Evolutionary conservation across 64 coral and sea anemone genomes (phyloP).

Genomic region (Actinia tenebrosa): DNA sequence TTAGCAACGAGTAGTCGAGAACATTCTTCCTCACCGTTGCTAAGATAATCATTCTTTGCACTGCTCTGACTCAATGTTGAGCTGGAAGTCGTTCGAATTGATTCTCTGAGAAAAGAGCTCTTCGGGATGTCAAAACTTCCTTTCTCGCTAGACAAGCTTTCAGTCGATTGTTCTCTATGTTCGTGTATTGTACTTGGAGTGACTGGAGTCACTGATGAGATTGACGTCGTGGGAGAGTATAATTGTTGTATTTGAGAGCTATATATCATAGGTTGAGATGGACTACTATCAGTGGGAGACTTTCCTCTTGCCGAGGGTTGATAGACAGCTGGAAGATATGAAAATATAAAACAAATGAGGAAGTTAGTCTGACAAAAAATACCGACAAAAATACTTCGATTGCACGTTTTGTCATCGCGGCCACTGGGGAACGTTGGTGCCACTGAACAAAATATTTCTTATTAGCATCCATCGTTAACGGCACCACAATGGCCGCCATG

Average conservation of each 20-base stretch:
- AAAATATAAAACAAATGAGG: neutral
- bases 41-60: neutral
- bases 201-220: neutral
- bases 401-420: too few species aligned
- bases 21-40: neutral
- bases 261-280: neutral
- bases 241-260: neutral
- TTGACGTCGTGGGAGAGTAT: neutral
- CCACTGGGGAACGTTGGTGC: too few species aligned
- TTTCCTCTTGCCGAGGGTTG: neutral
- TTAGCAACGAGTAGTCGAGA: slow-evolving; percentile 13
- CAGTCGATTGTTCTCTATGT: neutral
- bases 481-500: too few species aligned
- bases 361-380: too few species aligned
- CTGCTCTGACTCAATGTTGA: neutral
- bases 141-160: neutral
- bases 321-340: neutral
- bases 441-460: too few species aligned
- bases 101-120: neutral
- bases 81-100: neutral
- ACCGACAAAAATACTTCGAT: too few species aligned
- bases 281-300: neutral
- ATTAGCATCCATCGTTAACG: too few species aligned
- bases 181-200: neutral
- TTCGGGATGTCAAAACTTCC: neutral